Percentiles rank a stretch among this genome's conserved stretches.
Conservation (phyloP, 2,888 invertebrate species). For the Orthosia incerta region DNA sequence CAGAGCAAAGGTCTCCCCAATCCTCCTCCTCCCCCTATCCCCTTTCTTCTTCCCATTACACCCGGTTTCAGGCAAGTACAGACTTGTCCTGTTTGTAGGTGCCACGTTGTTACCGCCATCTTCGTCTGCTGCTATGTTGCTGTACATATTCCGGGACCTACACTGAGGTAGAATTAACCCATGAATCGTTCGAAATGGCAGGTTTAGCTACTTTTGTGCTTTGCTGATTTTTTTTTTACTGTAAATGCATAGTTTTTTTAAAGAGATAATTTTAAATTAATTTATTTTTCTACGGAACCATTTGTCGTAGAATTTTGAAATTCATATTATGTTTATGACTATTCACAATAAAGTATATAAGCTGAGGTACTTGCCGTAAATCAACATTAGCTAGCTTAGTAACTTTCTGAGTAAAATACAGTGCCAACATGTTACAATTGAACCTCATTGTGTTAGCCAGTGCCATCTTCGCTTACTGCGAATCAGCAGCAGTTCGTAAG, state of each 20-base stretch:
- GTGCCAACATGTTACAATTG: constrained; percentile 37
- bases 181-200: no score
- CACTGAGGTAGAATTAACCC: no score
- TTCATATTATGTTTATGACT: background rate
- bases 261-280: background rate
- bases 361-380: constrained; percentile 1
- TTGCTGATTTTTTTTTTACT: no score
- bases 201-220: no score
- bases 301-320: background rate
- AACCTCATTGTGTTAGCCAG: constrained; percentile 35
- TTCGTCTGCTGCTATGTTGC: no score
- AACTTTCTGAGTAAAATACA: background rate
- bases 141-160: no score
- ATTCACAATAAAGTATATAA: constrained; percentile 41
- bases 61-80: no score
- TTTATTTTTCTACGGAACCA: constrained; percentile 24
- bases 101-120: no score
- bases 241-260: background rate
- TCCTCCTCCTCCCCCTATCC: no score
- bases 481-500: constrained; percentile 44
- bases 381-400: constrained; percentile 28
- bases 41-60: no score
- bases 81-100: no score
- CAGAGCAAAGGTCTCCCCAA: no score
- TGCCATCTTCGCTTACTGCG: constrained; percentile 41